These are phyloP conservation scores for Amazona guildingii DNA, from an alignment of 2,113 vertebrate genomes.

Conservation along the genomic window DNA sequence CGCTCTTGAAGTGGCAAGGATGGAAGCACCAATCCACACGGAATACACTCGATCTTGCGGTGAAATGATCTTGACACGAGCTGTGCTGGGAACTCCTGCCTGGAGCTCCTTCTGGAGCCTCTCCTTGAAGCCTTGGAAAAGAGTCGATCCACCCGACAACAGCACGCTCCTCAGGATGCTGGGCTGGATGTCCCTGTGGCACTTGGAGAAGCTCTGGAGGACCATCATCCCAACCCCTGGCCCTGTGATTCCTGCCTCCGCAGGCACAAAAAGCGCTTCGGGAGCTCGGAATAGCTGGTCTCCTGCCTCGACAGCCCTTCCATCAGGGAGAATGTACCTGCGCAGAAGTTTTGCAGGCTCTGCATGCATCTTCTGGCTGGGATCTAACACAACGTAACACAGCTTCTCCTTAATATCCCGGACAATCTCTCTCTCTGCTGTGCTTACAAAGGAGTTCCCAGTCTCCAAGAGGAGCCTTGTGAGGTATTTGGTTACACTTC, in stretches of 20 bases:
- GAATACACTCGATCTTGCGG: not conserved
- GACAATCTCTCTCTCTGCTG: constrained; percentile 15
- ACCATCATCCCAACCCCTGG: constrained; percentile 29
- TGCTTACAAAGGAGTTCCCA: constrained; percentile 8
- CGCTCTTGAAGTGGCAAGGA: not conserved
- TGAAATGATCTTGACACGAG: accelerated
- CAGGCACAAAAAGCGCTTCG: constrained; percentile 47
- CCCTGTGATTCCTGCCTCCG: not conserved
- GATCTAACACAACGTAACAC: constrained; percentile 28
- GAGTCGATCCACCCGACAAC: not conserved
- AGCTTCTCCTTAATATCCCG: constrained; percentile 65
- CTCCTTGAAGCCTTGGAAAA: constrained; percentile 39
- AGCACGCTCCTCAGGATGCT: constrained; percentile 6
- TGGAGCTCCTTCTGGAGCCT: constrained; percentile 56
- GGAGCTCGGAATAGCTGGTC: constrained; percentile 53
- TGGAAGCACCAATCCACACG: not conserved
- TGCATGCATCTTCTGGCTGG: not conserved
- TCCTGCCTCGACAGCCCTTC: not conserved
- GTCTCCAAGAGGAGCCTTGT: constrained; percentile 45
- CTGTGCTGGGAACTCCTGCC: not conserved
- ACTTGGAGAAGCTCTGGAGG: not conserved
- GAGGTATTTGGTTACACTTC: constrained; percentile 53
- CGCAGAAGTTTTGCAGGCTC: not conserved
- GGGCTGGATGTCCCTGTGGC: not conserved
- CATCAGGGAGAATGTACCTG: not conserved